A percentile compares a stretch with the other conserved stretches of the same genome.
Conservation (phyloP, 1,140 invertebrate genomes). For the Hylaeus volcanicus region DNA sequence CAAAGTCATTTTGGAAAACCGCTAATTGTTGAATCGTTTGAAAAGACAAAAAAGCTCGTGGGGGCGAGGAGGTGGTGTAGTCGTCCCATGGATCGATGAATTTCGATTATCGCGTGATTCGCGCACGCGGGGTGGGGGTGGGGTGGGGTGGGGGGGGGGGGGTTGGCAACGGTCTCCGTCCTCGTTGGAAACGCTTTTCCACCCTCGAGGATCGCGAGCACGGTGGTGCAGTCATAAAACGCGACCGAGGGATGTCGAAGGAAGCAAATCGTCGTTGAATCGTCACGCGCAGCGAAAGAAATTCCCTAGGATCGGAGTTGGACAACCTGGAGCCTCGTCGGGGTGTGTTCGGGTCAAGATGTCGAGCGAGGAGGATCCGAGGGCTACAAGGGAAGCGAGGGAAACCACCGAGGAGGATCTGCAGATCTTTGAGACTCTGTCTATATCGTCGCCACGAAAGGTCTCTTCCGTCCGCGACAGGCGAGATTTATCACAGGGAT, state of each 20-base stretch:
- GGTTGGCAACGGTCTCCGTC: constrained; percentile 21
- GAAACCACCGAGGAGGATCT: constrained; percentile 84
- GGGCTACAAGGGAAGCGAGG: constrained; percentile 30
- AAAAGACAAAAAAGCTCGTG: not conserved
- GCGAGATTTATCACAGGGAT: not conserved
- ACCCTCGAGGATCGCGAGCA: not conserved
- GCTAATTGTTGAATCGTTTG: no score
- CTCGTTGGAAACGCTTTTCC: constrained; percentile 23
- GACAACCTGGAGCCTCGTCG: not conserved
- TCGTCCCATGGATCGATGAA: constrained; percentile 45
- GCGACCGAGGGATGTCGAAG: not conserved
- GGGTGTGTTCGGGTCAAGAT: not conserved
- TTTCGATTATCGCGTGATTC: constrained; percentile 47
- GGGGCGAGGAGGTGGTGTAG: not conserved
- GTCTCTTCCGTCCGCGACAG: constrained; percentile 35
- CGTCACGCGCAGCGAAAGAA: not conserved
- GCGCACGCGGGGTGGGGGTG: not conserved
- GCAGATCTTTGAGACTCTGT: constrained; percentile 84
- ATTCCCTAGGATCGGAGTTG: not conserved
- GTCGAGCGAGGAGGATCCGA: constrained; percentile 19
- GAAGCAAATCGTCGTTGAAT: not conserved
- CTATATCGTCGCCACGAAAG: constrained; percentile 73
- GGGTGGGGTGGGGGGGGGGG: constrained; percentile 3
- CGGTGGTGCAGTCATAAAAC: not conserved
- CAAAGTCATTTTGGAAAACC: no score